phyloP scores from a whole-genome alignment of 2,113 vertebrate species.

The Girardinichthys multiradiatus region DNA sequence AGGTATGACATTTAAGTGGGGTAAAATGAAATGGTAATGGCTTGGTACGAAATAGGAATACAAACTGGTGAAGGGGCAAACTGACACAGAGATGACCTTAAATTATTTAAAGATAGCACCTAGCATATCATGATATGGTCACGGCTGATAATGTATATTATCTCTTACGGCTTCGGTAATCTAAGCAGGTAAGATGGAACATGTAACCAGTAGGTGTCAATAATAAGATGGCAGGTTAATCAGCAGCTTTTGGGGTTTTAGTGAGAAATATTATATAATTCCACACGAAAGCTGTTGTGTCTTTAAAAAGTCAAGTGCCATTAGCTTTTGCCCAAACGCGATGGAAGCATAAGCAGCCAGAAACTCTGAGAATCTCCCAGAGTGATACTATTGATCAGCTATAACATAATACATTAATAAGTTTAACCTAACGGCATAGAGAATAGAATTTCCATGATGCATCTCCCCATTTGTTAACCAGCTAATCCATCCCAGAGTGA shows the following conservation, averaged over 20 bases:
- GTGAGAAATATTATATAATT: slow-evolving; percentile 30
- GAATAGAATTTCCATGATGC: slow-evolving; percentile 56
- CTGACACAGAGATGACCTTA: background rate
- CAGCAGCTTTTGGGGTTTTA: slow-evolving; percentile 42
- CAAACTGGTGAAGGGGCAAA: background rate
- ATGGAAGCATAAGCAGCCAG: slow-evolving; percentile 31
- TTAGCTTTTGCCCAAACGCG: slow-evolving; percentile 47
- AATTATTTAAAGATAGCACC: slow-evolving; percentile 43
- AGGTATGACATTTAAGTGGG: background rate
- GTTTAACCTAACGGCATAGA: slow-evolving; percentile 53
- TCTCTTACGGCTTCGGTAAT: slow-evolving; percentile 16
- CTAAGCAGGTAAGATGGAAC: slow-evolving; percentile 16
- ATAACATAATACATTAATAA: slow-evolving; percentile 62
- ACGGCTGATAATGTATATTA: slow-evolving; percentile 14
- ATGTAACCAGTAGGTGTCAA: slow-evolving; percentile 27
- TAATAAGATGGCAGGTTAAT: slow-evolving; percentile 34
- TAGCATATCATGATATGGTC: slow-evolving; percentile 19
- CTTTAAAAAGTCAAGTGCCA: slow-evolving; percentile 62
- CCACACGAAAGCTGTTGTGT: slow-evolving; percentile 24
- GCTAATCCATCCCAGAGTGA: slow-evolving; percentile 28
- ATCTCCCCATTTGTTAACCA: slow-evolving; percentile 48
- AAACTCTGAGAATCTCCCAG: slow-evolving; percentile 42
- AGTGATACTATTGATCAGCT: slow-evolving; percentile 46
- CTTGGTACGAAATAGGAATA: background rate
- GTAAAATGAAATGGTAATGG: background rate